phyloP scores from a whole-genome alignment of 2,888 invertebrate genomes.

The Mimachlamys varia region DNA sequence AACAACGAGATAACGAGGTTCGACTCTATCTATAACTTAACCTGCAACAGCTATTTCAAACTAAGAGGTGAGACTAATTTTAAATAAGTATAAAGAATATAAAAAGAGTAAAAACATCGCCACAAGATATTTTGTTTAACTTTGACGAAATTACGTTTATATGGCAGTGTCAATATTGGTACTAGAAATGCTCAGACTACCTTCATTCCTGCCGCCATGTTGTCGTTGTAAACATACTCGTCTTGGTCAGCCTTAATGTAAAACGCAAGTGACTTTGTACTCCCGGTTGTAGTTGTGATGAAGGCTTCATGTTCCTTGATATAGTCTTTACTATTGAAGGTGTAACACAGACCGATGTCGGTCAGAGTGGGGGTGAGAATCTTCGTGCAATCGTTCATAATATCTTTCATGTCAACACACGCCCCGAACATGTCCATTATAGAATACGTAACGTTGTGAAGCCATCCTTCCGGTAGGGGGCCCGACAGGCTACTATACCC shows the following conservation, averaged over 20 bases:
- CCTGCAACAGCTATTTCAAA: no score
- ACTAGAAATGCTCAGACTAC: conserved; percentile 23
- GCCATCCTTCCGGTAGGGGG: conserved; percentile 43
- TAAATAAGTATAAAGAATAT: no score
- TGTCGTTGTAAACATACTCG: conserved; percentile 49
- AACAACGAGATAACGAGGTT: no score
- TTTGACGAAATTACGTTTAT: no score
- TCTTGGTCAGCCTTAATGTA: conserved; percentile 49
- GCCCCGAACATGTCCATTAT: conserved; percentile 44
- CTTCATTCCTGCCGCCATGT: conserved; percentile 56
- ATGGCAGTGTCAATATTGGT: no score
- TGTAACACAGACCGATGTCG: conserved; percentile 53
- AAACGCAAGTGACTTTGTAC: conserved; percentile 47
- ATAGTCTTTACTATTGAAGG: conserved; percentile 47
- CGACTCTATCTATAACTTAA: no score
- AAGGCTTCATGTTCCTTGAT: conserved; percentile 35
- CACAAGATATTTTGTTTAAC: no score
- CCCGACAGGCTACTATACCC: neutral
- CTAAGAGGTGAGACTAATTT: no score
- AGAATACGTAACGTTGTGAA: conserved; percentile 37
- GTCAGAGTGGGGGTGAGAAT: conserved; percentile 48
- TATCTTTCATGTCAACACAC: conserved; percentile 41
- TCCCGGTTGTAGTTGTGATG: conserved; percentile 50
- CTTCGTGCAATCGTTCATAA: neutral
- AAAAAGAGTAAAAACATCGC: no score